Evolutionary conservation across 1,140 invertebrate species (phyloP).

Genomic region (Drosophila ananassae): DNA sequence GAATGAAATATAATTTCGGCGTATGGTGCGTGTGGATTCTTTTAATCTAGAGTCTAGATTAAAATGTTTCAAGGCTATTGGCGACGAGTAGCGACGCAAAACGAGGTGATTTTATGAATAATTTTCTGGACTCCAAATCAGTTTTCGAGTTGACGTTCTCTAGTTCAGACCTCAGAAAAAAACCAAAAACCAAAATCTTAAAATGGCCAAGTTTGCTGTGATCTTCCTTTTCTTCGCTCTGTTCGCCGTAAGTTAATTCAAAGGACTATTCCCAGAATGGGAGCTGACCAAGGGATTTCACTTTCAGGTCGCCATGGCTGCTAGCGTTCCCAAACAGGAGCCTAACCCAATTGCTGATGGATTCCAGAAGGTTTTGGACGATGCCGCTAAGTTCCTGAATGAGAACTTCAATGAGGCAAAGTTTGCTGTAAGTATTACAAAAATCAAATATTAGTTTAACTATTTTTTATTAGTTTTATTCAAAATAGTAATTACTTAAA

Average conservation of each 20-base stretch:
- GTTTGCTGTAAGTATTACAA: too few species aligned
- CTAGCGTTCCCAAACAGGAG: conserved; percentile 27
- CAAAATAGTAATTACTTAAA: too few species aligned
- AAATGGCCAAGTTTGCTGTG: conserved; percentile 71
- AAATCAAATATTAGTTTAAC: too few species aligned
- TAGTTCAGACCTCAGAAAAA: conserved; percentile 36
- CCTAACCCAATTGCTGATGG: neutral
- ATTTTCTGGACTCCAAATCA: conserved; percentile 17
- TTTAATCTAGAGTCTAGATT: neutral
- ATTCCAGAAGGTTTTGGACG: too few species aligned
- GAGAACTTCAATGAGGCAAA: too few species aligned
- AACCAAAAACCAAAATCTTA: conserved; percentile 14
- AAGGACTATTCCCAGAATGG: neutral
- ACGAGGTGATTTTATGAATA: conserved; percentile 42
- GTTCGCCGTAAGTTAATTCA: conserved; percentile 48
- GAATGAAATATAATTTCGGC: too few species aligned
- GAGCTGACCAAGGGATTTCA: neutral
- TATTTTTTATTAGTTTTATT: too few species aligned
- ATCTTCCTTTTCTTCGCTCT: conserved; percentile 54
- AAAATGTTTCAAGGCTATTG: neutral
- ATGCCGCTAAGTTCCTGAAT: too few species aligned
- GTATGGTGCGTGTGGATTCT: too few species aligned
- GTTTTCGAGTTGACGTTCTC: conserved; percentile 45
- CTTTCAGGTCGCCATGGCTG: conserved; percentile 42
- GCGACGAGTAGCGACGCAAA: conserved; percentile 30